phyloP scores from a whole-genome alignment of 2,797 vertebrate species.

The Anguilla obscura region DNA sequence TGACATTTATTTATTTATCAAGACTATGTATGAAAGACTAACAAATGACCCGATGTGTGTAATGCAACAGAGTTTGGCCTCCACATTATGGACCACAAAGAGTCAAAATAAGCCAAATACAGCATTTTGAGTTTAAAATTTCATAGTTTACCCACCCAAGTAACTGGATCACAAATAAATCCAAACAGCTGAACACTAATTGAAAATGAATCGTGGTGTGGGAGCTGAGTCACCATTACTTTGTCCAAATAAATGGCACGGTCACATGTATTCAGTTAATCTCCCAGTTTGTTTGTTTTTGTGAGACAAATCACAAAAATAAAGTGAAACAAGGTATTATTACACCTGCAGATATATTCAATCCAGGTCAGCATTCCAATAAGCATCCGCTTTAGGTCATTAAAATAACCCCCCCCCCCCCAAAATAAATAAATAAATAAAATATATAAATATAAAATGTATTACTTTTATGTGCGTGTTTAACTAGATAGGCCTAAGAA shows the following conservation, averaged over 20 bases:
- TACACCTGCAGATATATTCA: constrained; percentile 69
- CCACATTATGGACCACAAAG: background rate
- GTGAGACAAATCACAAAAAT: constrained; percentile 20
- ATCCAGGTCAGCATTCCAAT: constrained; percentile 60
- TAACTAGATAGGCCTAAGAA: constrained; percentile 64
- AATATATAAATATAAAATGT: constrained; percentile 54
- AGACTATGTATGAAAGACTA: background rate
- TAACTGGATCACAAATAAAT: background rate
- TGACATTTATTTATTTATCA: background rate
- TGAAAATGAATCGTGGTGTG: background rate
- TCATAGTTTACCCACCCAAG: background rate
- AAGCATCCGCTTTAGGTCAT: constrained; percentile 61
- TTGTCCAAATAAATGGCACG: background rate
- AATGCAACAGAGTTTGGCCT: background rate
- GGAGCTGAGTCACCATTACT: background rate
- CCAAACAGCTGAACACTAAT: background rate
- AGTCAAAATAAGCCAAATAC: background rate
- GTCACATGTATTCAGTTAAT: background rate
- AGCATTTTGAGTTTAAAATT: background rate
- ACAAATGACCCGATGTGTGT: background rate
- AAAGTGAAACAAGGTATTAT: constrained; percentile 59
- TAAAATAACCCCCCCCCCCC: constrained; percentile 48
- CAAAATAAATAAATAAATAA: no score
- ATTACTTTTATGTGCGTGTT: constrained; percentile 71
- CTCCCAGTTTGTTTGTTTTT: constrained; percentile 22